Conservation (phyloP, 1,140 invertebrate species). For the Drosophila kepulauana region DNA sequence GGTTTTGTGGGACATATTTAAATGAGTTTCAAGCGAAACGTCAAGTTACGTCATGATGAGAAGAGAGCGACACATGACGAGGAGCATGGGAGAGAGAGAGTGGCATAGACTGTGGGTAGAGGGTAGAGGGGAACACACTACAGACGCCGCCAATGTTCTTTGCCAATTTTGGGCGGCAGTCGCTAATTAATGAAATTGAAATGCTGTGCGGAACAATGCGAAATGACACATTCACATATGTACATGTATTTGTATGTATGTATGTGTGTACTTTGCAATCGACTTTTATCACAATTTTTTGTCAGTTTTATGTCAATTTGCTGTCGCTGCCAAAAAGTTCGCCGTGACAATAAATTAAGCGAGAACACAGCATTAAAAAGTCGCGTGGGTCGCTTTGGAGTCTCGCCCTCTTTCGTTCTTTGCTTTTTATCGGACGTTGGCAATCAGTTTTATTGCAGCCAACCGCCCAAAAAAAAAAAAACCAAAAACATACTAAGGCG, state of each 20-base stretch:
- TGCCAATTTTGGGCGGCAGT: slow-evolving; percentile 48
- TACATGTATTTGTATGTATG: neutral
- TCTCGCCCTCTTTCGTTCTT: slow-evolving; percentile 4
- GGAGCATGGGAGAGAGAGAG: neutral
- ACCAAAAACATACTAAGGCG: slow-evolving; percentile 19
- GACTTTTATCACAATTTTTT: slow-evolving; percentile 48
- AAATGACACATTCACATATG: slow-evolving; percentile 36
- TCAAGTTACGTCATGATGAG: slow-evolving; percentile 51
- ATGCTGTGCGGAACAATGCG: slow-evolving; percentile 48
- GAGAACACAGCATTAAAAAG: slow-evolving; percentile 41
- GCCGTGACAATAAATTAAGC: slow-evolving; percentile 49
- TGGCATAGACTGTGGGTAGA: too few relatives aligned
- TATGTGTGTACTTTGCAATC: slow-evolving; percentile 32
- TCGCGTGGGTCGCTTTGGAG: slow-evolving; percentile 45
- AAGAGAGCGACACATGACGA: neutral
- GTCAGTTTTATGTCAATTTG: slow-evolving; percentile 55
- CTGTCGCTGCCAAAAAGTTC: slow-evolving; percentile 41
- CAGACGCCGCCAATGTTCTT: slow-evolving; percentile 48
- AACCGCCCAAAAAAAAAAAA: neutral
- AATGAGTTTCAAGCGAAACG: slow-evolving; percentile 59
- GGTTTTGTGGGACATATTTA: slow-evolving; percentile 48
- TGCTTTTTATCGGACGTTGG: slow-evolving; percentile 34
- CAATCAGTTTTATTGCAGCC: slow-evolving; percentile 51
- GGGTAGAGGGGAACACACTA: neutral
- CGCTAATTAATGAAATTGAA: slow-evolving; percentile 56